phyloP scores from a whole-genome alignment of 1,140 invertebrate genomes.

The Trichonephila clavipes region DNA sequence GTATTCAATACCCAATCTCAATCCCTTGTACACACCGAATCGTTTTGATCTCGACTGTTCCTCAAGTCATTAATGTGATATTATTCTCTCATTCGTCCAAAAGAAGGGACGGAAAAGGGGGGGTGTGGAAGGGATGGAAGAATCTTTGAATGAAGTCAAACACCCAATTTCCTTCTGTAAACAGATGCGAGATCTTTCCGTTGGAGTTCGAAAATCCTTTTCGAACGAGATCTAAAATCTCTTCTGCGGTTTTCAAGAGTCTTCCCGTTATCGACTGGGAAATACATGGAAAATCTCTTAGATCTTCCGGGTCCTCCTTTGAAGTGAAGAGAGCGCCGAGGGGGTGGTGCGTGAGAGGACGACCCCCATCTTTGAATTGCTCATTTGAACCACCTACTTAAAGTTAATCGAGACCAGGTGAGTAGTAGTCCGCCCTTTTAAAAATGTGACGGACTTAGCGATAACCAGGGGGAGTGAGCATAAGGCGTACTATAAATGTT shows the following conservation, averaged over 20 bases:
- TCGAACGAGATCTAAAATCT: conserved; percentile 53
- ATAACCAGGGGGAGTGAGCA: not conserved
- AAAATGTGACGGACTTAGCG: conserved; percentile 65
- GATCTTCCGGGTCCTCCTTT: conserved; percentile 52
- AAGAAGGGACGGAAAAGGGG: not conserved
- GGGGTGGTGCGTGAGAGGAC: not conserved
- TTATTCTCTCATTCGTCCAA: conserved; percentile 14
- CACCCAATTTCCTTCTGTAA: conserved; percentile 33
- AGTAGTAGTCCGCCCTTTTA: conserved; percentile 32
- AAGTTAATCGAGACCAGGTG: conserved; percentile 58
- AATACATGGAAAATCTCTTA: conserved; percentile 56
- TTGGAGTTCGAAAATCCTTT: conserved; percentile 35
- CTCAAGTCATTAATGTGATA: conserved; percentile 43
- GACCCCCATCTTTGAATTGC: conserved; percentile 42
- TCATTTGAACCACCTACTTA: conserved; percentile 66
- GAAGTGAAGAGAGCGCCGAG: conserved; percentile 7
- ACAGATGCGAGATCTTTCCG: conserved; percentile 6
- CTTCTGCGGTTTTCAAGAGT: conserved; percentile 65
- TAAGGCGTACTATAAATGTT: conserved; percentile 23
- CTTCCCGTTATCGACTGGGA: conserved; percentile 63
- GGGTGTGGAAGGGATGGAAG: not conserved
- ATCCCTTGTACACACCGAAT: not conserved
- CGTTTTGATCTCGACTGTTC: conserved; percentile 41
- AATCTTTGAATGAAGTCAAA: conserved; percentile 51
- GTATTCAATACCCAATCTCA: conserved; percentile 45